Evolutionary conservation across 1,140 invertebrate species (phyloP), one percentile per base, ranked within the genome.

Genomic region (Trichonephila clavata): DNA sequence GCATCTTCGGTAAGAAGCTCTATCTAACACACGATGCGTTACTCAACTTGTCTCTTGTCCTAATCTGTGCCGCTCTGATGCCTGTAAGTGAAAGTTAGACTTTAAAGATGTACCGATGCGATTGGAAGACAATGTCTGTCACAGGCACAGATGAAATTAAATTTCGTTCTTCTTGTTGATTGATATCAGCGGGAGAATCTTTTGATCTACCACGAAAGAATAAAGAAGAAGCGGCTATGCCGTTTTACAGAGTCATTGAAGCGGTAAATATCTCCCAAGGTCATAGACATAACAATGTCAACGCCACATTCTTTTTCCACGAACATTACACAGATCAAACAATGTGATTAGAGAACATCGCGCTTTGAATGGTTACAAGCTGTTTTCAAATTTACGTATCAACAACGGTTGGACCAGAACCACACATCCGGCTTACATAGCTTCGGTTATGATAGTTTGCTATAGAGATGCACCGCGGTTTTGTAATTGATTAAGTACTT

Each of bases 241-340:
- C 71, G 65, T 68, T 90, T 90, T 61, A 14, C 77, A 68, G 27
- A 77, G n/a, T 61, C 89, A 60, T 24, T 71, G 89, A 83, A 91
- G 89, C 89, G 60, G 77, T 24, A 91, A 91, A 91, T 91, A 59
- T 57, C 68, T 57, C 32, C 77, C 71, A 91, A 91, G 89, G 89
- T 91, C 89, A 77, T 16, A 88, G 86, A 88, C 86, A 88, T 71
- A 88, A 86, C 84, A 60, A 86, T 86, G 32, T 86, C 60, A 63
- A 63, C 84, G 84, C 60, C 60, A 63, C 3, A 32, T 39, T 63
- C 57, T 61, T 63, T 32, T 63, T 86, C 60, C 50, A 61, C 0
- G 84, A 63, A 24, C 84, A 86, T 39, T 27, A 50, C 50, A 14
- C 60, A 57, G 84, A 86, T 86, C 50, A 86, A 57, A 59, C 43